phyloP scores from a whole-genome alignment of 2,113 vertebrate genomes.

The Mionectes macconnelli region DNA sequence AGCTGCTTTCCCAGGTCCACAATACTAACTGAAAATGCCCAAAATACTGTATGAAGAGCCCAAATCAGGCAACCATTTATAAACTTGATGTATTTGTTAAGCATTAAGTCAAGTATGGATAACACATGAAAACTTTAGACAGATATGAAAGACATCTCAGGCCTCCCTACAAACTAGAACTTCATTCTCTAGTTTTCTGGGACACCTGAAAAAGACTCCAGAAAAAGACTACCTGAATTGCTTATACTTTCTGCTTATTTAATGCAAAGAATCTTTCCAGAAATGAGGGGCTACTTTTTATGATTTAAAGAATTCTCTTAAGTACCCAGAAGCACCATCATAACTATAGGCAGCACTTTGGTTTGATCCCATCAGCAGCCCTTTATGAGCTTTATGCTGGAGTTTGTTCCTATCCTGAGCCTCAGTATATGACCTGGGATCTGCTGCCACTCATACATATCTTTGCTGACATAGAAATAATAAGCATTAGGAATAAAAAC shows the following conservation, averaged over 20 bases:
- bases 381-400: background rate
- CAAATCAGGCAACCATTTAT: background rate
- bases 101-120: background rate
- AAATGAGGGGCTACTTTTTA: background rate
- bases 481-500: background rate
- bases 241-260: background rate
- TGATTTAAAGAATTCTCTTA: background rate
- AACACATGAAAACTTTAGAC: background rate
- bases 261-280: background rate
- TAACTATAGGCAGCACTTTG: background rate
- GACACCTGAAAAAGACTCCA: background rate
- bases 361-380: background rate
- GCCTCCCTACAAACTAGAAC: background rate
- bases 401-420: background rate
- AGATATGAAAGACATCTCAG: background rate
- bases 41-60: background rate
- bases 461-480: background rate
- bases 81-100: background rate
- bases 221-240: background rate
- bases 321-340: background rate
- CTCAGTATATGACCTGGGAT: background rate
- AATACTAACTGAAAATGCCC: background rate
- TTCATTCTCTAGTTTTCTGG: background rate
- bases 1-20: background rate
- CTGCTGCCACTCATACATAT: rapidly evolving